Conservation (phyloP, 2,888 invertebrate species). For the Caenorhabditis sp. region DNA sequence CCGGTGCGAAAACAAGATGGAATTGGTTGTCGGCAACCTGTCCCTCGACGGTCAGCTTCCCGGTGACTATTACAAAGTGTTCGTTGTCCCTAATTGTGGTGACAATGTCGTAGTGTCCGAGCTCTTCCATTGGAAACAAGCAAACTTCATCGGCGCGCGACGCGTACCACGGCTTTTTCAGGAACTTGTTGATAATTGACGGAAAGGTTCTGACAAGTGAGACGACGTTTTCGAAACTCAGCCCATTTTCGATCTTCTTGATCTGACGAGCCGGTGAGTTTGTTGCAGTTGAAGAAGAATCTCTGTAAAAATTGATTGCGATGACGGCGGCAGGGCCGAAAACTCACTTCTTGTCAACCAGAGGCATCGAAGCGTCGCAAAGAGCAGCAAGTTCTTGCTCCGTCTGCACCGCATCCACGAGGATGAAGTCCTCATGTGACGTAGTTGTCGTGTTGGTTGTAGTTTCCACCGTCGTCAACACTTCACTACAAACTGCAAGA, state of each 20-base stretch:
- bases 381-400: constrained; percentile 18
- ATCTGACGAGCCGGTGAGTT: constrained; percentile 36
- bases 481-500: neutral
- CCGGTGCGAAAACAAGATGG: constrained; percentile 40
- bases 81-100: constrained; percentile 41
- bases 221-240: constrained; percentile 55
- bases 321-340: neutral
- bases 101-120: constrained; percentile 36
- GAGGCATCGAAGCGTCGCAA: constrained; percentile 35
- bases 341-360: constrained; percentile 34
- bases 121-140: constrained; percentile 34
- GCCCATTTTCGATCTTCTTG: constrained; percentile 29
- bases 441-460: constrained; percentile 17
- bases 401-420: constrained; percentile 30
- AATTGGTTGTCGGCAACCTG: constrained; percentile 9
- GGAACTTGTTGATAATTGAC: constrained; percentile 43
- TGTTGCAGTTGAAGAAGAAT: constrained; percentile 3
- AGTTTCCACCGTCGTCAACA: neutral
- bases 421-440: constrained; percentile 38
- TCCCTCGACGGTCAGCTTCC: neutral
- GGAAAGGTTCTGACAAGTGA: constrained; percentile 46
- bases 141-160: constrained; percentile 45
- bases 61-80: constrained; percentile 38
- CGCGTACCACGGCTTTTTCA: constrained; percentile 57
- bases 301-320: neutral